Percentiles rank a stretch among this genome's conserved stretches.
phyloP scores from a whole-genome alignment of 2,113 vertebrate species.

The Gallinago jamesoni region DNA sequence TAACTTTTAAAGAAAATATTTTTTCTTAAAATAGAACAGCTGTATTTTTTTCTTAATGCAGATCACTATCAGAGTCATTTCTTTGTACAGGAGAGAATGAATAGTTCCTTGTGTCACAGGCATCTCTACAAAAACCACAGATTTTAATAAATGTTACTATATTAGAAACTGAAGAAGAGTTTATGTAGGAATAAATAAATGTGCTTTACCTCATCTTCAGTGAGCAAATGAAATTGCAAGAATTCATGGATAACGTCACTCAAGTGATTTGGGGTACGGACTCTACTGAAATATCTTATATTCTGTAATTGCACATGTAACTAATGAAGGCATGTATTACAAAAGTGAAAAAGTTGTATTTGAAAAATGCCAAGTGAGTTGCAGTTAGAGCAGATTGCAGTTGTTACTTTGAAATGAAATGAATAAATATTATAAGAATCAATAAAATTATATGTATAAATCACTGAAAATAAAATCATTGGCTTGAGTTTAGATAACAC shows the following conservation, averaged over 20 bases:
- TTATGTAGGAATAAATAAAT: background rate
- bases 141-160: background rate
- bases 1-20: background rate
- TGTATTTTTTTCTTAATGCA: background rate
- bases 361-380: background rate
- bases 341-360: background rate
- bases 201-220: background rate
- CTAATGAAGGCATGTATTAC: background rate
- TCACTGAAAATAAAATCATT: constrained; percentile 5
- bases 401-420: constrained; percentile 12
- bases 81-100: background rate
- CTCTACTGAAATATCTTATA: background rate
- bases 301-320: background rate
- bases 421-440: background rate
- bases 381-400: background rate
- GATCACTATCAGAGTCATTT: background rate
- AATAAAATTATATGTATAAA: background rate
- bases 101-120: background rate
- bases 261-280: background rate
- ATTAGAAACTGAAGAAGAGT: background rate
- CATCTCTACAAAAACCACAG: background rate
- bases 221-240: background rate
- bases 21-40: background rate
- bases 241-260: background rate
- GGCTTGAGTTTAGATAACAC: background rate